Conservation (phyloP, 2,888 invertebrate genomes). For the Monopis laevigella region DNA sequence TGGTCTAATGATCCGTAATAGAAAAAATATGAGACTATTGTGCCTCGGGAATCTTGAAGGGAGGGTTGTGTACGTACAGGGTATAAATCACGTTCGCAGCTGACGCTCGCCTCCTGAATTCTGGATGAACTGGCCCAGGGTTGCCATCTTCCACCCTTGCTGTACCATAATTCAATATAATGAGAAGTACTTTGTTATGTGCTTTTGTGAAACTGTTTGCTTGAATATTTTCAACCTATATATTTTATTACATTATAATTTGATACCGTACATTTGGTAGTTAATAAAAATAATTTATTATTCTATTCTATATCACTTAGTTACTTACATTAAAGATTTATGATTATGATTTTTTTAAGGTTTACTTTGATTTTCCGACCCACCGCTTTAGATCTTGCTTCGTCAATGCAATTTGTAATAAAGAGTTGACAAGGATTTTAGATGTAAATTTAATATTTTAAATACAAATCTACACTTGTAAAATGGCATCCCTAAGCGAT, state of each 20-base stretch:
- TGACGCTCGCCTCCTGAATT: constrained; percentile 48
- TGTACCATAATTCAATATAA: constrained; percentile 21
- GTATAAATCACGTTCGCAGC: constrained; percentile 49
- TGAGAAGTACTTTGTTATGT: constrained; percentile 20
- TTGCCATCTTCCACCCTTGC: constrained; percentile 26
- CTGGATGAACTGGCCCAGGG: constrained; percentile 33
- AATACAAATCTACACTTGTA: background rate
- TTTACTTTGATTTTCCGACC: too few relatives aligned
- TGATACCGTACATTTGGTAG: too few relatives aligned
- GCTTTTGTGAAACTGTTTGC: constrained; percentile 3
- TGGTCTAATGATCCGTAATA: constrained; percentile 11
- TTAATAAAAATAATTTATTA: too few relatives aligned
- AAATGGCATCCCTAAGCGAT: constrained; percentile 19
- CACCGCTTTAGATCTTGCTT: too few relatives aligned
- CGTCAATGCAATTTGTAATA: too few relatives aligned
- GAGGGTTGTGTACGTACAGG: constrained; percentile 16
- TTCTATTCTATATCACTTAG: too few relatives aligned
- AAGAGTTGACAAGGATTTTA: too few relatives aligned
- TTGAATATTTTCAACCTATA: too few relatives aligned
- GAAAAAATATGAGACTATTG: constrained; percentile 11
- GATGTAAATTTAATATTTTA: too few relatives aligned
- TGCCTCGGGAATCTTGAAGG: constrained; percentile 4
- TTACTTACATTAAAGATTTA: too few relatives aligned
- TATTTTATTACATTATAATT: too few relatives aligned
- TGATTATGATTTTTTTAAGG: too few relatives aligned